phyloP scores from a whole-genome alignment of 2,113 vertebrate genomes.

The Hoplias malabaricus region DNA sequence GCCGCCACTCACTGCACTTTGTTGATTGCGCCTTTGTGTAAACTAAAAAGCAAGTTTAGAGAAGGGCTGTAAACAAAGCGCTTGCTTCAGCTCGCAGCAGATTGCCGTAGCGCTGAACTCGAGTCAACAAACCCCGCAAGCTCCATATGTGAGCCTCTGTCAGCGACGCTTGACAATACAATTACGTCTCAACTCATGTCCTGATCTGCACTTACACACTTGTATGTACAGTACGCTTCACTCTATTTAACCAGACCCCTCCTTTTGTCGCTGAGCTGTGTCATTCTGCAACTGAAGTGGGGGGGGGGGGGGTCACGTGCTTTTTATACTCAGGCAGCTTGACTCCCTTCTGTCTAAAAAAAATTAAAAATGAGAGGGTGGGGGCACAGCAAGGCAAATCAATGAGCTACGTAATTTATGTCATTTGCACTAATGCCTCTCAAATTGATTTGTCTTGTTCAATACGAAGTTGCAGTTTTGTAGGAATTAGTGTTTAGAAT shows the following conservation, averaged over 20 bases:
- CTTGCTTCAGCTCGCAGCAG: conserved; percentile 32
- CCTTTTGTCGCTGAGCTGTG: neutral
- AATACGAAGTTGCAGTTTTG: too few species aligned
- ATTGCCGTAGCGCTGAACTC: conserved; percentile 15
- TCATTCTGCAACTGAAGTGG: too few species aligned
- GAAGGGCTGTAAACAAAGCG: conserved; percentile 47
- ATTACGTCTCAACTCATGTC: conserved; percentile 21
- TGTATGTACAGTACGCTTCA: neutral
- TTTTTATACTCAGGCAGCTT: too few species aligned
- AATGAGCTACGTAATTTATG: too few species aligned
- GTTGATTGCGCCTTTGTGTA: conserved; percentile 49
- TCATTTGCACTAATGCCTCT: too few species aligned
- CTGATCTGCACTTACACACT: neutral
- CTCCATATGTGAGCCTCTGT: conserved; percentile 2
- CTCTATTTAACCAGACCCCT: neutral
- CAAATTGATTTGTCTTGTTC: too few species aligned
- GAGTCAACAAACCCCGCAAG: conserved; percentile 2
- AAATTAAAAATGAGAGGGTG: too few species aligned
- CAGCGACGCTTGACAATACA: conserved; percentile 10
- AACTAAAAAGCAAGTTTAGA: conserved; percentile 40
- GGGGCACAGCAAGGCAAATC: too few species aligned
- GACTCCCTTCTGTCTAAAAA: too few species aligned
- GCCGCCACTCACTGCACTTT: conserved; percentile 23
- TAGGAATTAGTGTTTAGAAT: too few species aligned
- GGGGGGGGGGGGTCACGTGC: too few species aligned